These are phyloP conservation scores for Branchipolynoe longqiensis DNA, from an alignment of 2,888 invertebrate species.

Conservation along the genomic window DNA sequence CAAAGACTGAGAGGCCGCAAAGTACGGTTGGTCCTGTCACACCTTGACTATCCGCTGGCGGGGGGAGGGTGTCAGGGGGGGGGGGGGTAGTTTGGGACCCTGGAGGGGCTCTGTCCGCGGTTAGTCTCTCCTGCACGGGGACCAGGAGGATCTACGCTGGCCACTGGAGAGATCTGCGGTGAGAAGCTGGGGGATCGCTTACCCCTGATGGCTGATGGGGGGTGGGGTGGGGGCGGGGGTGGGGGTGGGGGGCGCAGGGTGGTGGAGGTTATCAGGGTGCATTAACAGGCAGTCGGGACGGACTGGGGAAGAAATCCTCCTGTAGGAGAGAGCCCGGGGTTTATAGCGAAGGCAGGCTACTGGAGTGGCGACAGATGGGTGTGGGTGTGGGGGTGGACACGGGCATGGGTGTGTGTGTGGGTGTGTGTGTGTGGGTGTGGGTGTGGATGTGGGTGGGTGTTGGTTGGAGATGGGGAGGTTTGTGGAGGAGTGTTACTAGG, in stretches of 20 bases:
- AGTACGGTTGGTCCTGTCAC: too few species aligned
- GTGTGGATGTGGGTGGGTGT: too few species aligned
- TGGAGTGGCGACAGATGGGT: too few species aligned
- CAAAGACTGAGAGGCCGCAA: too few species aligned
- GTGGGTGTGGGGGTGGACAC: too few species aligned
- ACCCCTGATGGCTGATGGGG: slow-evolving; percentile 23
- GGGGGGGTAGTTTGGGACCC: not conserved
- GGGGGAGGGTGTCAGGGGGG: slow-evolving; percentile 20
- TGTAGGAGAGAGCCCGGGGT: too few species aligned
- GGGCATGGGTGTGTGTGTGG: too few species aligned
- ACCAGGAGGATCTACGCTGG: slow-evolving; percentile 4
- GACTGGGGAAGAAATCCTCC: slow-evolving; percentile 36
- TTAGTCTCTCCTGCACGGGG: slow-evolving; percentile 9
- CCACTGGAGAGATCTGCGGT: not conserved
- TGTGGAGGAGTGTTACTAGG: too few species aligned
- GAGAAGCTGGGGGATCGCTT: slow-evolving; percentile 32
- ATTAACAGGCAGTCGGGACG: slow-evolving; percentile 32
- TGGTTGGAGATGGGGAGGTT: too few species aligned
- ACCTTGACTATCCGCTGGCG: not conserved
- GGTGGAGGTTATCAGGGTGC: slow-evolving; percentile 1
- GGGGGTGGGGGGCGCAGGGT: not conserved
- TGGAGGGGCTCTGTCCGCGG: not conserved
- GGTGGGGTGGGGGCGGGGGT: not conserved
- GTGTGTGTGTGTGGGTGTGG: too few species aligned
- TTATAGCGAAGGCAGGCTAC: too few species aligned